These are phyloP conservation scores for Heliconius cydno DNA, from an alignment of 2,888 invertebrate species.

Conservation along the genomic window DNA sequence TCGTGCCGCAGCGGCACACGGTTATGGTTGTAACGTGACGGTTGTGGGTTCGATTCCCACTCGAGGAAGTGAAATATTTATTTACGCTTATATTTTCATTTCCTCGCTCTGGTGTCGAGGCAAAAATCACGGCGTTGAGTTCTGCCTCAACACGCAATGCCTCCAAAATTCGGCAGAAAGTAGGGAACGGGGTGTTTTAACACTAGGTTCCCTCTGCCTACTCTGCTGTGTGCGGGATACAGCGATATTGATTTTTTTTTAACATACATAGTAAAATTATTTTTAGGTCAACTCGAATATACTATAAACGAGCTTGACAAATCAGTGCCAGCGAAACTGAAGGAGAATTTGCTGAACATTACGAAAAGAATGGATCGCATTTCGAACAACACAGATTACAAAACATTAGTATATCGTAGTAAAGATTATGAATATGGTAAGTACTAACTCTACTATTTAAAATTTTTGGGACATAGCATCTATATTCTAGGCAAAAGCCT, in stretches of 20 bases:
- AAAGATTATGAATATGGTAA: conserved; percentile 79
- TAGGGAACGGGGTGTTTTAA: too few relatives aligned
- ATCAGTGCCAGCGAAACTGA: conserved; percentile 70
- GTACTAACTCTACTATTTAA: neutral
- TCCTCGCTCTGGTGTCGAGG: too few relatives aligned
- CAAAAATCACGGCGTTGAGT: too few relatives aligned
- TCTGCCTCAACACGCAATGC: too few relatives aligned
- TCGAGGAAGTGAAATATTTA: too few relatives aligned
- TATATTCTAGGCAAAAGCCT: neutral
- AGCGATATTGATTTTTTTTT: neutral
- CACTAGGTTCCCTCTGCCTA: too few relatives aligned
- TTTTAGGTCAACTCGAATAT: conserved; percentile 73
- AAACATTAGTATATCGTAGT: conserved; percentile 67
- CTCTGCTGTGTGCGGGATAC: too few relatives aligned
- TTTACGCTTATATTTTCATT: too few relatives aligned
- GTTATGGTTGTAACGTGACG: too few relatives aligned
- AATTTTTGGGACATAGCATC: neutral
- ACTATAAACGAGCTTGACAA: conserved; percentile 76
- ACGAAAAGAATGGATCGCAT: conserved; percentile 76
- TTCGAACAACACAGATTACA: conserved; percentile 61
- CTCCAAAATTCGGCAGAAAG: too few relatives aligned
- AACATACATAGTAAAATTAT: neutral
- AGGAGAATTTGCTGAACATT: conserved; percentile 73
- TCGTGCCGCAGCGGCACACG: too few relatives aligned
- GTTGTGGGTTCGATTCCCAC: too few relatives aligned